A percentile compares a stretch with the other conserved stretches of the same genome.
Evolutionary conservation across 2,113 vertebrate species (phyloP).

Genomic region (Forbesichthys agassizii): DNA sequence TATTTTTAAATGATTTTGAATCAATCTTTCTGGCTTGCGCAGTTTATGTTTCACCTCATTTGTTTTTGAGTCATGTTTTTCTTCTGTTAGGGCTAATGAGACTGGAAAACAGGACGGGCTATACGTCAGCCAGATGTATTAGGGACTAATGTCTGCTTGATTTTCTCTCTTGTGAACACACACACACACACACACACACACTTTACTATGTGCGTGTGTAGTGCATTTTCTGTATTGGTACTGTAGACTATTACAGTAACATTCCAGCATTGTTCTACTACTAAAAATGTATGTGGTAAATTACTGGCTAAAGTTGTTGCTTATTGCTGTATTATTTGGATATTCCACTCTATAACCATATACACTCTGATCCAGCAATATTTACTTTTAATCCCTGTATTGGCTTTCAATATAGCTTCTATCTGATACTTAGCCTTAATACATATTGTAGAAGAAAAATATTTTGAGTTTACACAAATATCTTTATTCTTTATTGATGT

Average conservation of each 20-base stretch:
- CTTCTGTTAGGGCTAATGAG: slow-evolving; percentile 31
- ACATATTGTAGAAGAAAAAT: slow-evolving; percentile 48
- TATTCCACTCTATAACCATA: slow-evolving; percentile 37
- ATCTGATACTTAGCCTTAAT: slow-evolving; percentile 48
- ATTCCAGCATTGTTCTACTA: slow-evolving; percentile 11
- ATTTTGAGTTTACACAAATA: slow-evolving; percentile 45
- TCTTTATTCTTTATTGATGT: slow-evolving; percentile 36
- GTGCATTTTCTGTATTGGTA: slow-evolving; percentile 23
- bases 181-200: slow-evolving; percentile 2
- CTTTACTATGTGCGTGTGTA: too few species aligned
- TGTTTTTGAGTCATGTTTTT: slow-evolving; percentile 32
- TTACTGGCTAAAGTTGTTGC: too few species aligned
- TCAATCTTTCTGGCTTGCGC: background rate
- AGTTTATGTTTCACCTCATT: slow-evolving; percentile 40
- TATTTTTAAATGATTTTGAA: slow-evolving; percentile 12
- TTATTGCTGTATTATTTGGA: slow-evolving; percentile 36
- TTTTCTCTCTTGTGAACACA: slow-evolving; percentile 10
- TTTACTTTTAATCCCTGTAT: slow-evolving; percentile 52
- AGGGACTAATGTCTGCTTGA: slow-evolving; percentile 38
- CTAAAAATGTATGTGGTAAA: too few species aligned
- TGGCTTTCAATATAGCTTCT: slow-evolving; percentile 73
- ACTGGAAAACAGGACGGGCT: slow-evolving; percentile 54
- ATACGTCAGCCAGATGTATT: slow-evolving; percentile 62
- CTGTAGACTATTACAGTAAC: slow-evolving; percentile 3
- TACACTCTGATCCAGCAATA: slow-evolving; percentile 43